Evolutionary conservation across 2,113 vertebrate genomes (phyloP).

Genomic region (Carassius gibelio): DNA sequence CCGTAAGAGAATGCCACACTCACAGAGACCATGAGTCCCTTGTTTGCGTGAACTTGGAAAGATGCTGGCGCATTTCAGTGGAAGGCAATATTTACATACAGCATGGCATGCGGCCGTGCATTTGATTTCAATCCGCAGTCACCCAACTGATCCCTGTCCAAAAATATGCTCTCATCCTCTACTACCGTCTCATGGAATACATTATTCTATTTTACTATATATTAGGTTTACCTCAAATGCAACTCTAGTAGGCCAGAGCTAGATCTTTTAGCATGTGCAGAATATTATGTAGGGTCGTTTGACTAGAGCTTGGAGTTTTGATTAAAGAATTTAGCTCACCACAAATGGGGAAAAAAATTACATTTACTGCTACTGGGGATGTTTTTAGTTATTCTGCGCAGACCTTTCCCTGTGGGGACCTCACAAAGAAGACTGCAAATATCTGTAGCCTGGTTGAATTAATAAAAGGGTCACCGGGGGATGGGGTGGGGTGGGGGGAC

Average conservation of each 20-base stretch:
- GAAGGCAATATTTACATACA: slow-evolving; percentile 57
- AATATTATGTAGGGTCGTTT: slow-evolving; percentile 66
- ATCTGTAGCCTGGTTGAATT: slow-evolving; percentile 10
- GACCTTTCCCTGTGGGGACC: slow-evolving; percentile 32
- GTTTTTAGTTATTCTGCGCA: slow-evolving; percentile 60
- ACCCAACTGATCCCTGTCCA: slow-evolving; percentile 54
- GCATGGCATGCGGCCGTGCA: slow-evolving; percentile 28
- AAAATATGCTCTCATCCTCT: slow-evolving; percentile 59
- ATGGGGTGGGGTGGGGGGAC: not conserved
- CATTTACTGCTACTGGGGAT: slow-evolving; percentile 59
- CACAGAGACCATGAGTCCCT: slow-evolving; percentile 41
- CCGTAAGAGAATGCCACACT: slow-evolving; percentile 6
- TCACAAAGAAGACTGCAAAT: not conserved
- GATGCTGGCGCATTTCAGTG: slow-evolving; percentile 35
- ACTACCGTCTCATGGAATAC: slow-evolving; percentile 59
- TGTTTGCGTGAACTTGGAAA: slow-evolving; percentile 52
- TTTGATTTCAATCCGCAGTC: slow-evolving; percentile 53
- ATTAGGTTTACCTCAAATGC: slow-evolving; percentile 64
- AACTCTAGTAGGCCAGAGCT: slow-evolving; percentile 60
- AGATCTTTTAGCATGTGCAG: slow-evolving; percentile 62
- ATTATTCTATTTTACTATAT: slow-evolving; percentile 66
- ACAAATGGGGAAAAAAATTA: slow-evolving; percentile 46
- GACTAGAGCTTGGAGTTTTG: slow-evolving; percentile 49
- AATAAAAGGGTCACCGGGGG: slow-evolving; percentile 24
- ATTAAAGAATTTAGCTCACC: slow-evolving; percentile 58